Conservation (phyloP, 2,888 invertebrate genomes). For the Baronia brevicornis region DNA sequence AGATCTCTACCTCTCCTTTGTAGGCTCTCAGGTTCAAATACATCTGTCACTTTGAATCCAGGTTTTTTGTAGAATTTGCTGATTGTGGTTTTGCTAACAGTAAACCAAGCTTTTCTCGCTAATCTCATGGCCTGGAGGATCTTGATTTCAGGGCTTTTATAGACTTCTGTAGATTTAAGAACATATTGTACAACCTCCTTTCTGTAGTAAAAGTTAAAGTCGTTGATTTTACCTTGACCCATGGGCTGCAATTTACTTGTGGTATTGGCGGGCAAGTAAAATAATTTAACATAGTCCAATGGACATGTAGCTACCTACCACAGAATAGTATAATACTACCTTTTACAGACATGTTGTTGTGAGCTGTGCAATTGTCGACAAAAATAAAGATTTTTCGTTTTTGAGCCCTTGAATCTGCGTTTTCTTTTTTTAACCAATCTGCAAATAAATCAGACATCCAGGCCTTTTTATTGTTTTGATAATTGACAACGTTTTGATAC, state of each 20-base stretch:
- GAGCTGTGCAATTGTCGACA: slow-evolving; percentile 22
- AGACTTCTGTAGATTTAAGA: slow-evolving; percentile 19
- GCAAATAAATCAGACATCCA: slow-evolving; percentile 21
- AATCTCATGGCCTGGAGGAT: slow-evolving; percentile 23
- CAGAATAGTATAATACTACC: too few species aligned
- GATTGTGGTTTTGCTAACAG: too few species aligned
- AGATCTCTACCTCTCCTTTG: slow-evolving; percentile 20
- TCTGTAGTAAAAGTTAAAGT: slow-evolving; percentile 15
- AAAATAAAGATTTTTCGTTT: slow-evolving; percentile 21
- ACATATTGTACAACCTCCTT: slow-evolving; percentile 23
- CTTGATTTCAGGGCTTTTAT: slow-evolving; percentile 21
- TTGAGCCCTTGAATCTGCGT: slow-evolving; percentile 22
- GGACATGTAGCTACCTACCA: too few species aligned
- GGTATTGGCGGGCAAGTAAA: slow-evolving; percentile 20
- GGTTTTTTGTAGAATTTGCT: too few species aligned
- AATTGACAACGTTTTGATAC: slow-evolving; percentile 16
- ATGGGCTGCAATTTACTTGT: slow-evolving; percentile 20
- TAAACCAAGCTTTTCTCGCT: slow-evolving; percentile 23
- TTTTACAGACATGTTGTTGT: slow-evolving; percentile 20
- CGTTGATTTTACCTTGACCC: slow-evolving; percentile 12
- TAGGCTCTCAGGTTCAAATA: too few species aligned
- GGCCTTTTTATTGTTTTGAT: slow-evolving; percentile 17
- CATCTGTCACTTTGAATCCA: too few species aligned
- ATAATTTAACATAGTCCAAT: slow-evolving; percentile 23
- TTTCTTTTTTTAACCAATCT: slow-evolving; percentile 23